Evolutionary conservation across 1,140 invertebrate genomes (phyloP), one percentile per base, ranked within the genome.

Genomic region (Heterodera schachtii): DNA sequence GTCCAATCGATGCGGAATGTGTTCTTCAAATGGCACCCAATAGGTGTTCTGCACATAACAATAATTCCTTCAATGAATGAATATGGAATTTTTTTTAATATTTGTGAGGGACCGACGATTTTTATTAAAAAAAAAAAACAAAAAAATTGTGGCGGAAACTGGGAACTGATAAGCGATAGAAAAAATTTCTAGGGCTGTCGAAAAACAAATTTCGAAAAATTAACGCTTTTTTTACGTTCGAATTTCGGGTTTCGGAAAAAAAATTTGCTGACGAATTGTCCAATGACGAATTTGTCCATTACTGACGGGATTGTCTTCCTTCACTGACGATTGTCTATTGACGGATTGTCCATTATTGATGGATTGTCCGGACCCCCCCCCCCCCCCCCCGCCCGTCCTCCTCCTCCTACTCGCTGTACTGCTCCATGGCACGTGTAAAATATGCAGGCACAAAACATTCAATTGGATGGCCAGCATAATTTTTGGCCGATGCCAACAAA

Each of bases 381-480:
- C 31, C 31, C 31, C 31, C 31, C 31, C 31, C 31, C 31, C 31
- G 31, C 31, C 31, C 31, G 31, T 31, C 11, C 60, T 67, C 83
- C 83, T 46, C 85, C 86, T 77, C 16, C 57, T 64, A 64, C 57
- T 90, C 89, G 52, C 87, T 85, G 66, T 90, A 90, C 67, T 90
- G 91, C 57, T 91, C 92, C 86, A 92, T 91, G 46, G 90, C 91
- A 16, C 89, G 86, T 16, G 92, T 91, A 81, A 92, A 92, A 82
- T 92, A 90, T 11, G 90, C 91, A 19, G 90, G 90, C 21, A 90
- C 90, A 84, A 90, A 90, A 79, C 89, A 90, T 78, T 91, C 87
- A 75, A 92, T 92, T 11, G 91, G 92, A 81, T 92, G 91, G 3
- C 91, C 91, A 47, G 92, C 88, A 84, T 92, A 92, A 83, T 92